Conservation (phyloP, 2,888 invertebrate species). For the Xestia ashworthii region DNA sequence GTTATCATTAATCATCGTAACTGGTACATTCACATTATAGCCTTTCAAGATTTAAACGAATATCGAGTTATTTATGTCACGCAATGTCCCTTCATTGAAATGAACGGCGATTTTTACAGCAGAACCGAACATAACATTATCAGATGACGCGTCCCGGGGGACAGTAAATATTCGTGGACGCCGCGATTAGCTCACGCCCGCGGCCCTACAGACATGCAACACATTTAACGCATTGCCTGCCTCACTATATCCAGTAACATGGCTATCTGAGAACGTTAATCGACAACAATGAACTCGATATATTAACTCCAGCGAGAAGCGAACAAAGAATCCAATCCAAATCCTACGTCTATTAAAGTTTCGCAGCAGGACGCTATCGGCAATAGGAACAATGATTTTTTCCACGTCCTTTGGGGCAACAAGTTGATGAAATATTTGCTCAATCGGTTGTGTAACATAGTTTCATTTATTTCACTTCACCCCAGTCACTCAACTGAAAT, state of each 20-base stretch:
- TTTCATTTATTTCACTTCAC: slow-evolving; percentile 90
- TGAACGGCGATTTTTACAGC: slow-evolving; percentile 73
- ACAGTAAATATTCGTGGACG: slow-evolving; percentile 82
- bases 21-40: slow-evolving; percentile 54
- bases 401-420: slow-evolving; percentile 84
- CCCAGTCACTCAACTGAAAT: slow-evolving; percentile 86
- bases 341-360: slow-evolving; percentile 76
- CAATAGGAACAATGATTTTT: slow-evolving; percentile 79
- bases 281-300: slow-evolving; percentile 56
- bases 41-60: slow-evolving; percentile 62
- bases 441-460: slow-evolving; percentile 88
- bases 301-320: slow-evolving; percentile 39
- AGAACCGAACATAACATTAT: slow-evolving; percentile 77
- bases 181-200: slow-evolving; percentile 80
- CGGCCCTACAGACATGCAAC: slow-evolving; percentile 70
- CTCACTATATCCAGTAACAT: slow-evolving; percentile 29
- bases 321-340: slow-evolving; percentile 67
- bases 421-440: slow-evolving; percentile 90
- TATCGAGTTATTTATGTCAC: slow-evolving; percentile 65
- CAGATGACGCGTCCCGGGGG: slow-evolving; percentile 81
- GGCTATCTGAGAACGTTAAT: slow-evolving; percentile 38
- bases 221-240: slow-evolving; percentile 59
- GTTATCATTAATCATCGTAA: slow-evolving; percentile 60
- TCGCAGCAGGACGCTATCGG: slow-evolving; percentile 73
- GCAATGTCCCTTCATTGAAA: slow-evolving; percentile 61